These are phyloP conservation scores for Daboia siamensis DNA, from an alignment of 2,113 vertebrate species.

Conservation along the genomic window DNA sequence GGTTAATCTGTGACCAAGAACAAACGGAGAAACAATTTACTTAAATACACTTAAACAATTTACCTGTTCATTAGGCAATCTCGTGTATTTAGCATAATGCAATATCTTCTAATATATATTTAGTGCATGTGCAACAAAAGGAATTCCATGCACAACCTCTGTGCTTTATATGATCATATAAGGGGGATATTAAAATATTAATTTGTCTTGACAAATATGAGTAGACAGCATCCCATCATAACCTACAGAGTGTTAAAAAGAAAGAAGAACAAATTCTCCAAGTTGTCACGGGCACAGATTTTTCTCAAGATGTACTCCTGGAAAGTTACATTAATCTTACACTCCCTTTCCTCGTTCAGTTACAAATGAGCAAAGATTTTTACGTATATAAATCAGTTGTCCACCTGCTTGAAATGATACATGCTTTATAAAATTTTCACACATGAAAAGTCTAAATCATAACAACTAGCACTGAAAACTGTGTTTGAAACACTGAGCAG, in stretches of 20 bases:
- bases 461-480: neutral
- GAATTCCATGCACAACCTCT: neutral
- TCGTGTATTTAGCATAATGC: neutral
- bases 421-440: neutral
- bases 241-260: neutral
- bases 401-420: neutral
- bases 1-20: neutral
- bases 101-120: neutral
- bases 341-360: neutral
- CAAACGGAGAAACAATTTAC: neutral
- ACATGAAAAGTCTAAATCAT: neutral
- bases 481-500: neutral
- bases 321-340: neutral
- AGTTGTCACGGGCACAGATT: neutral
- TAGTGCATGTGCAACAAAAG: neutral
- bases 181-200: neutral
- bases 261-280: neutral
- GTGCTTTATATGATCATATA: neutral
- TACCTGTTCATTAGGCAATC: neutral
- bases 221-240: neutral
- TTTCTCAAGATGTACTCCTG: neutral
- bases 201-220: neutral
- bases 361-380: neutral
- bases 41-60: neutral
- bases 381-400: neutral